These are phyloP conservation scores for Chromoteleia sp. DNA, from an alignment of 2,888 invertebrate genomes.

Conservation along the genomic window DNA sequence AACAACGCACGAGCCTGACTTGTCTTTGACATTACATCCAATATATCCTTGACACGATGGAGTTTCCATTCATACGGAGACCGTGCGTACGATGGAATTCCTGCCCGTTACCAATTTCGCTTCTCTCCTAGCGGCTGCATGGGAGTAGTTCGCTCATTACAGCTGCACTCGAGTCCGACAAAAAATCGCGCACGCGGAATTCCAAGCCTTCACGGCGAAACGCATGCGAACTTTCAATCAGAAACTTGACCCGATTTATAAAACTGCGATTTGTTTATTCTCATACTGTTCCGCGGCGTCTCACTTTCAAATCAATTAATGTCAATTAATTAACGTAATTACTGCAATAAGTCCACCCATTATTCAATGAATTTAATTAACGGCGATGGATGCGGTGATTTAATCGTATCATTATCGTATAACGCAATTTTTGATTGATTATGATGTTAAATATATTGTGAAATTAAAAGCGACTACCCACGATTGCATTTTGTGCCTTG, in stretches of 20 bases:
- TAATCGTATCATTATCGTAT: conserved; percentile 25
- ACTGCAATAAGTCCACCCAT: conserved; percentile 36
- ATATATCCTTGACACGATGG: conserved; percentile 50
- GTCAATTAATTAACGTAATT: conserved; percentile 58
- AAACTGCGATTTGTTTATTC: conserved; percentile 42
- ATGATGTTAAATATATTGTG: not conserved
- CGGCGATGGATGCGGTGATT: conserved; percentile 17
- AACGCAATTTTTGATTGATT: not conserved
- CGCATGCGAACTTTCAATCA: conserved; percentile 61
- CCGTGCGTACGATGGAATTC: conserved; percentile 61
- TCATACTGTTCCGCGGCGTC: conserved; percentile 21
- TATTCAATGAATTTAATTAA: conserved; percentile 37
- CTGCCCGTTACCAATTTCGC: conserved; percentile 62
- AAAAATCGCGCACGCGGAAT: conserved; percentile 62
- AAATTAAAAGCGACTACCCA: not conserved
- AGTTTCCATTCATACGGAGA: conserved; percentile 63
- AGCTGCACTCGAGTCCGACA: conserved; percentile 40
- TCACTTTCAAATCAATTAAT: conserved; percentile 62
- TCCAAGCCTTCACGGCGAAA: conserved; percentile 52
- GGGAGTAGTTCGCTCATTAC: conserved; percentile 61
- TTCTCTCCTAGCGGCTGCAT: conserved; percentile 46
- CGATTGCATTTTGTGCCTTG: too few species aligned
- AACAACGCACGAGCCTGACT: conserved; percentile 44
- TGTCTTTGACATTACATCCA: conserved; percentile 57
- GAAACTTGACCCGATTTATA: conserved; percentile 62